Base-by-base conservation (phyloP, 2,888 invertebrate genomes). In the Standfussiana lucernea region DNA sequence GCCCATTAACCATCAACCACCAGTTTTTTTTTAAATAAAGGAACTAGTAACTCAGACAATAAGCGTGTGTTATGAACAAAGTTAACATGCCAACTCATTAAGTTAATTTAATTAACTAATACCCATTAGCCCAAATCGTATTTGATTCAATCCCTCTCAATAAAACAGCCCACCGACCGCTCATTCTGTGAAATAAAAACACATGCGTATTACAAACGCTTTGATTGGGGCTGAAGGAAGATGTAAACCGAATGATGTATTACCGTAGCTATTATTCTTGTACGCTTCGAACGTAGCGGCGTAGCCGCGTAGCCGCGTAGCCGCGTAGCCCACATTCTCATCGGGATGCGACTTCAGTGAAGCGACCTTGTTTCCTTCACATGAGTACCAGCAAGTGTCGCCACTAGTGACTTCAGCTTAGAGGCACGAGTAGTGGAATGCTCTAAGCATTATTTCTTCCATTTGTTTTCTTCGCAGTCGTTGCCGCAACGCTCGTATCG, bases 191-290 rank as follows among this genome's bases (percentile, higher is more conserved):
- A 62, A 68, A 59, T 37, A 72, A 79, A 70, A 79, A 62, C 42
- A 61, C 61, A 10, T 28, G 6, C 53, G 10, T 11, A 15, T 53
- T 53, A 18, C 56, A 56, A 56, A 56, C 28, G 28, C 7, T 28
- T 56, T 2, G 28, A 28, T 28, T 15, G 15, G 1, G 15, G 28
- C 13, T 72, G 32, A 61, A 47, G 47, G 28, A 40, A 61, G 64
- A 65, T 73, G 79, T 40, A 68, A 78, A 64, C 28, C 24, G 24
- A 86, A 61, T 64, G 59, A 67, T 67, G 35, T 42, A 67, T 72
- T 59, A 32, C 32, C 18, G 59, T 13, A 62, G 74, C 37, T 73
- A 77, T 82, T 77, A 69, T 77, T 81, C 47, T 72, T 85, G 56
- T 68, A 73, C n/a, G n/a, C 61, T 35, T 68, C 35, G 59, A 28